Evolutionary conservation across 1,140 invertebrate genomes (phyloP).

Genomic region (Drosophila grimshawi): DNA sequence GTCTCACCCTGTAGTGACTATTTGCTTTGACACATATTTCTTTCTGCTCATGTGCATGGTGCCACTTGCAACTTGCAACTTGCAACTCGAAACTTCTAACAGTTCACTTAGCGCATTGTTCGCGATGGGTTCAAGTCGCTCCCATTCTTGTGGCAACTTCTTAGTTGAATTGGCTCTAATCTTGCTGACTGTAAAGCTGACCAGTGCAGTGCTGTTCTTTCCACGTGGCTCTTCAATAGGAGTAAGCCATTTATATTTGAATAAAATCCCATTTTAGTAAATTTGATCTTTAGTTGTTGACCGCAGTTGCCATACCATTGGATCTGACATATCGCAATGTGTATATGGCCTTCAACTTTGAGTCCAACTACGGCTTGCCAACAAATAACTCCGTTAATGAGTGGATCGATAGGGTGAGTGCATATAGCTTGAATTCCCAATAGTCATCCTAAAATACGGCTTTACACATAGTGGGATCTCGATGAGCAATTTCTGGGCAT

Average conservation of each 20-base stretch:
- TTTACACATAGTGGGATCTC: slow-evolving; percentile 68
- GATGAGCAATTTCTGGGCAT: slow-evolving; percentile 61
- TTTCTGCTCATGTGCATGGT: slow-evolving; percentile 4
- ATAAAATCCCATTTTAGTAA: background rate
- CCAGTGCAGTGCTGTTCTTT: slow-evolving; percentile 54
- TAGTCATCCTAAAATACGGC: slow-evolving; percentile 1
- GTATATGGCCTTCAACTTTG: slow-evolving; percentile 91
- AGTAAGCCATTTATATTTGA: slow-evolving; percentile 24
- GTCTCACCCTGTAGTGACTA: background rate
- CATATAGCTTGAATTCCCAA: background rate
- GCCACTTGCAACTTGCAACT: slow-evolving; percentile 19
- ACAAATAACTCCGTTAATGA: slow-evolving; percentile 69
- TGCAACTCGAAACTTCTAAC: slow-evolving; percentile 19
- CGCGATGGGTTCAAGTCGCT: slow-evolving; percentile 47
- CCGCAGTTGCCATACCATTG: slow-evolving; percentile 89
- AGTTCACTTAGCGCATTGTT: slow-evolving; percentile 46
- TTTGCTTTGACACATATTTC: slow-evolving; percentile 24
- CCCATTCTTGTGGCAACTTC: slow-evolving; percentile 2
- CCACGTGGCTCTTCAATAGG: slow-evolving; percentile 73
- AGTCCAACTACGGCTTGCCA: slow-evolving; percentile 88
- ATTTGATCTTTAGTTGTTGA: slow-evolving; percentile 81
- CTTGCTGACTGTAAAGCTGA: background rate
- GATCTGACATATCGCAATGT: slow-evolving; percentile 87
- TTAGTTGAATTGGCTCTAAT: slow-evolving; percentile 9
- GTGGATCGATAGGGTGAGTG: slow-evolving; percentile 73